These are phyloP conservation scores for Tetramorium bicarinatum DNA, from an alignment of 2,888 invertebrate species.

Conservation along the genomic window DNA sequence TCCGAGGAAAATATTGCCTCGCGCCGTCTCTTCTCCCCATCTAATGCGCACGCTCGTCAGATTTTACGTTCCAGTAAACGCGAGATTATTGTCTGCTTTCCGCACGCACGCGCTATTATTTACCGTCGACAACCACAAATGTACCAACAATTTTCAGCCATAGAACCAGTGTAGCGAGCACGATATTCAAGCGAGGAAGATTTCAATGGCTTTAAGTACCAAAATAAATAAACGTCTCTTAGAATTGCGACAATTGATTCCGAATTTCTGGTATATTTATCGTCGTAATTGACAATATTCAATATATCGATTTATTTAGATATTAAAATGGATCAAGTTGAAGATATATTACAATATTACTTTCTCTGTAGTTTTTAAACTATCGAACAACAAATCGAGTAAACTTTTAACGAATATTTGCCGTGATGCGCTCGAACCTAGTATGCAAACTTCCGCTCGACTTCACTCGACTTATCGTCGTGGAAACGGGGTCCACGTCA, in stretches of 20 bases:
- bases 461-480: conserved; percentile 43
- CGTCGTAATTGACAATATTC: background rate
- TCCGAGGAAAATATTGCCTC: conserved; percentile 48
- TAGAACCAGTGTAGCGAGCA: background rate
- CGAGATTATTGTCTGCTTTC: conserved; percentile 50
- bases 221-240: background rate
- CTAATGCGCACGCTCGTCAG: conserved; percentile 48
- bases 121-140: conserved; percentile 17
- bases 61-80: conserved; percentile 56
- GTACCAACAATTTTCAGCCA: conserved; percentile 41
- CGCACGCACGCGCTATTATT: conserved; percentile 46
- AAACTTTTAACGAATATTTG: conserved; percentile 36
- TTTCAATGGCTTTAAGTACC: background rate
- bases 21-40: conserved; percentile 23
- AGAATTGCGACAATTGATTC: background rate
- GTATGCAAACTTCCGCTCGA: conserved; percentile 6
- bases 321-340: background rate
- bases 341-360: background rate
- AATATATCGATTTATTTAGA: background rate
- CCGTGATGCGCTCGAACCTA: background rate
- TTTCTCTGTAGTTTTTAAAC: conserved; percentile 1
- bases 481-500: conserved; percentile 28
- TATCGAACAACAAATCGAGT: conserved; percentile 24
- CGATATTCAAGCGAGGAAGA: background rate
- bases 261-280: conserved; percentile 3